Percentiles rank a stretch among this genome's conserved stretches.
These are phyloP conservation scores for Zelleria hepariella DNA, from an alignment of 2,888 invertebrate species.

Conservation along the genomic window DNA sequence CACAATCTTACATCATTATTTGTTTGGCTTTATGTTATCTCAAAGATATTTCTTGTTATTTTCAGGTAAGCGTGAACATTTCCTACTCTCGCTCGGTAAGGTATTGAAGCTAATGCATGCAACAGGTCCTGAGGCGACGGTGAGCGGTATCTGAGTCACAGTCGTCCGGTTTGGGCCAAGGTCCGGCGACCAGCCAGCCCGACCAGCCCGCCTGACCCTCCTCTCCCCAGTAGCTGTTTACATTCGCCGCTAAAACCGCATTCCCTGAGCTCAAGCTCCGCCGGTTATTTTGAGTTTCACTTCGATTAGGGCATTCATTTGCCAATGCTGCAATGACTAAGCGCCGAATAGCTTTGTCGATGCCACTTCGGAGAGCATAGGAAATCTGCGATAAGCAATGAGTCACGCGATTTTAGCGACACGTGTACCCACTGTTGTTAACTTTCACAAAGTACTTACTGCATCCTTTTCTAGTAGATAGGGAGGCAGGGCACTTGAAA, in stretches of 20 bases:
- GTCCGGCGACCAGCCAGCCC: too few relatives aligned
- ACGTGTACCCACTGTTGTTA: neutral
- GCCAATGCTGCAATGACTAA: neutral
- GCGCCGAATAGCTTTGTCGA: neutral
- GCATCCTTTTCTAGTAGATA: too few relatives aligned
- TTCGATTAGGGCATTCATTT: neutral
- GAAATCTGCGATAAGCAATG: neutral
- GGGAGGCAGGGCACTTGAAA: neutral
- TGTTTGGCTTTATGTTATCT: neutral
- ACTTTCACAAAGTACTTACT: neutral
- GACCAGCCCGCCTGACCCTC: neutral
- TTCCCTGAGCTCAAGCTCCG: neutral
- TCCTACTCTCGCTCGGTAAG: neutral
- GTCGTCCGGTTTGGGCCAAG: neutral
- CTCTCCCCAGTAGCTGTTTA: neutral
- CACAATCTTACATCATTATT: too few relatives aligned
- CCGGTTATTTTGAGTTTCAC: neutral
- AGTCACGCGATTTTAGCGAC: neutral
- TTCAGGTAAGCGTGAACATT: neutral
- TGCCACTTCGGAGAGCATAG: neutral
- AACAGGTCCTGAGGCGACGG: neutral
- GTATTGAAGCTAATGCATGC: neutral
- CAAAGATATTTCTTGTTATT: neutral
- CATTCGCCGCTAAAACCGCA: neutral
- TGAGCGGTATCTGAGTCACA: neutral